phyloP scores from a whole-genome alignment of 2,888 invertebrate species.

The Stratiomys singularior region DNA sequence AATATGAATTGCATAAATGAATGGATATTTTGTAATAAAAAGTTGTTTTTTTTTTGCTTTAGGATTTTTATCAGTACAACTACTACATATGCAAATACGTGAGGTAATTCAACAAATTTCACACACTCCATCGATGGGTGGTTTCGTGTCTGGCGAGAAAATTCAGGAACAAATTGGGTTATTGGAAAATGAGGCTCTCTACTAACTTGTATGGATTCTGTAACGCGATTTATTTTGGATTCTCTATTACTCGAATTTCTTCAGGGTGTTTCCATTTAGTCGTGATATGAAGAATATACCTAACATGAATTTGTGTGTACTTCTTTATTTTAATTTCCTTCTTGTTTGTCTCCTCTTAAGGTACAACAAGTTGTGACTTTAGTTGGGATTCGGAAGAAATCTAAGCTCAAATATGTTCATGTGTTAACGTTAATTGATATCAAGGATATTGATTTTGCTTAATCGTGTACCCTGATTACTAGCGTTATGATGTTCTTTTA shows the following conservation, averaged over 20 bases:
- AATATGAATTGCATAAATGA: too few species aligned
- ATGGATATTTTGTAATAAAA: too few species aligned
- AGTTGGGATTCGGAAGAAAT: constrained; percentile 15
- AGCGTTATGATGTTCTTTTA: too few species aligned
- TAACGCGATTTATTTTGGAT: constrained; percentile 50
- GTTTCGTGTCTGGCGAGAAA: not conserved
- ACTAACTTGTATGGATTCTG: constrained; percentile 43
- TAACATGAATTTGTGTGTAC: constrained; percentile 15
- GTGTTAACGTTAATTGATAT: not conserved
- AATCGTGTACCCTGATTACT: too few species aligned
- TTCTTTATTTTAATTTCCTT: not conserved
- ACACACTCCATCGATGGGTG: not conserved
- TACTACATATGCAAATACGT: too few species aligned
- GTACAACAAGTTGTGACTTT: not conserved
- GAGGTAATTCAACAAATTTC: not conserved
- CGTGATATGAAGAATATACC: not conserved
- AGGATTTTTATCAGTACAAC: too few species aligned
- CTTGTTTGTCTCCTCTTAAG: not conserved
- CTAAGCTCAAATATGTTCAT: constrained; percentile 6
- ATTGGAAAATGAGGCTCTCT: constrained; percentile 34
- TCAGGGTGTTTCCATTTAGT: not conserved
- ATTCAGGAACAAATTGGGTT: constrained; percentile 42
- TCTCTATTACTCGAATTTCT: constrained; percentile 19
- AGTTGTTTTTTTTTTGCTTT: too few species aligned
- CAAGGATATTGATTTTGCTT: not conserved